Evolutionary conservation across 1,140 invertebrate genomes (phyloP).

Genomic region (Eumeta japonica): DNA sequence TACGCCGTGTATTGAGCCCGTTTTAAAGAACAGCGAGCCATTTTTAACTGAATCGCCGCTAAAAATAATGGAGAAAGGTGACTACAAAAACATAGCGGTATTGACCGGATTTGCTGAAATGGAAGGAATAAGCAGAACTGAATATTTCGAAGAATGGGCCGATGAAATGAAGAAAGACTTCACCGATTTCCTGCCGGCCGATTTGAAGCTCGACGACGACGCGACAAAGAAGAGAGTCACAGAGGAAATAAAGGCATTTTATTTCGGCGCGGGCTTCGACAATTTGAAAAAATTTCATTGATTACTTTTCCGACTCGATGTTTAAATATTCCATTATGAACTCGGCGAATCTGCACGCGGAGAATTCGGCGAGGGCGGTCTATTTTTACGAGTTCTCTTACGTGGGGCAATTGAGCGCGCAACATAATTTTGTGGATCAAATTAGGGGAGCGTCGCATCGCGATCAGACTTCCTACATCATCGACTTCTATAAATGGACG

Average conservation of each 20-base stretch:
- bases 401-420: slow-evolving; percentile 34
- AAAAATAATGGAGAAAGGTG: slow-evolving; percentile 27
- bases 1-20: slow-evolving; percentile 40
- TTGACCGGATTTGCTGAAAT: slow-evolving; percentile 41
- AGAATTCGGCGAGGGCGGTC: slow-evolving; percentile 18
- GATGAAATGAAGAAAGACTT: slow-evolving; percentile 42
- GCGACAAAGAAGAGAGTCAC: slow-evolving; percentile 22
- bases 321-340: slow-evolving; percentile 41
- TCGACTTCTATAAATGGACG: slow-evolving; percentile 35
- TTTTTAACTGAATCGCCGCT: slow-evolving; percentile 38
- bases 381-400: slow-evolving; percentile 46
- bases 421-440: slow-evolving; percentile 37
- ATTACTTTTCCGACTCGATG: slow-evolving; percentile 47
- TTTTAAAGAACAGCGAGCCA: slow-evolving; percentile 26
- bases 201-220: slow-evolving; percentile 29
- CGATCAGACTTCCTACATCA: slow-evolving; percentile 40
- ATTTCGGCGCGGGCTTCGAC: too few relatives aligned
- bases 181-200: slow-evolving; percentile 33
- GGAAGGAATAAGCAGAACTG: slow-evolving; percentile 41
- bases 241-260: slow-evolving; percentile 26
- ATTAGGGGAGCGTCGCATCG: slow-evolving; percentile 43
- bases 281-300: too few relatives aligned
- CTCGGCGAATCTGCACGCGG: slow-evolving; percentile 32
- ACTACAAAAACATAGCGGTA: slow-evolving; percentile 25
- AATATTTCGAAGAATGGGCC: slow-evolving; percentile 37